Evolutionary conservation across 1,140 invertebrate genomes (phyloP), one percentile per base, ranked within the genome.

Genomic region (Drosophila orena): DNA sequence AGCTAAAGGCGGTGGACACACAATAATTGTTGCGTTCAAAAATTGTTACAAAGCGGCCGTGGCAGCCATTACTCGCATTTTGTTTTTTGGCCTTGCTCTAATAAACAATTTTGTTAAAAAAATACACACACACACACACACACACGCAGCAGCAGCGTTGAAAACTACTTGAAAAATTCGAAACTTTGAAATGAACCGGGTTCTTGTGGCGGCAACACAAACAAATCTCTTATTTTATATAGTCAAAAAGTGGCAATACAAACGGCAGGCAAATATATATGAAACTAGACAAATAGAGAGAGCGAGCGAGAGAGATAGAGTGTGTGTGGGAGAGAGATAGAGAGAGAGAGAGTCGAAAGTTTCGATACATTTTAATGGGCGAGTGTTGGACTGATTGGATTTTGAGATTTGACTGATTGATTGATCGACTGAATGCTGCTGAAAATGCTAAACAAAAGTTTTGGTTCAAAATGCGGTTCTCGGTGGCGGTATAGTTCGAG

Each of bases 341-440:
- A 30, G 44, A 37, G 11, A 35, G 42, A 61, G 52, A 75, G 24
- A 66, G 68, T 69, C 59, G 74, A 24, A 4, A 24, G 77, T 74
- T 64, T 76, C 70, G 81, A 81, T 79, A 86, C 76, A 86, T 79
- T 86, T 79, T 85, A 85, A 85, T 85, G 81, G 81, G 75, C 81
- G 81, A 85, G 74, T 86, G 79, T 89, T 81, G 81, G 79, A 74
- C 79, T 81, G 79, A 81, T 81, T 86, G 81, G 71, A 72, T 77
- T 76, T 73, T 40, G 35, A 53, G 66, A 61, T 65, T 75, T 76
- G 71, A 59, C 27, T 76, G 72, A 76, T 56, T 75, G 73, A 77
- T 74, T 76, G 70, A 53, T 71, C 56, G 61, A 54, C 47, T 75
- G 71, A 77, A 58, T 84, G 83, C 79, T 74, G 84, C 79, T 86